These are phyloP conservation scores for Drosophila lacertosa DNA, from an alignment of 1,140 invertebrate species.

Conservation along the genomic window DNA sequence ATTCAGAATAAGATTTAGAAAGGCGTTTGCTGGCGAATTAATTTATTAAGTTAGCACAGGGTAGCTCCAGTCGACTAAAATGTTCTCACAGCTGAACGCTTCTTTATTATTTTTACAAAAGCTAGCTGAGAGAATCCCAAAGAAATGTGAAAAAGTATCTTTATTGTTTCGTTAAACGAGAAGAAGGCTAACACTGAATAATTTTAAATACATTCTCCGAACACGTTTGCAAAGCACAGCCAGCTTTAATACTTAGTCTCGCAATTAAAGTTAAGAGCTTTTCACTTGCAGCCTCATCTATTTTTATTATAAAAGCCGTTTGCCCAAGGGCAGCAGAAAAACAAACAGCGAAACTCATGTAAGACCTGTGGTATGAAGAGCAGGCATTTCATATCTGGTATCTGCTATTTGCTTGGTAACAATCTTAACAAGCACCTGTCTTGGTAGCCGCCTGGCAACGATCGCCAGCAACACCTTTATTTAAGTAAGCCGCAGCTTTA, in stretches of 20 bases:
- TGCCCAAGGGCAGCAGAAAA: conserved; percentile 49
- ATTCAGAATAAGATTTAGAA: too few species aligned
- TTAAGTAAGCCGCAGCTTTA: conserved; percentile 57
- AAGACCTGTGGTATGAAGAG: background rate
- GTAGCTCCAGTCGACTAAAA: background rate
- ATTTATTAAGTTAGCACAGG: background rate
- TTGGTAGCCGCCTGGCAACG: conserved; percentile 16
- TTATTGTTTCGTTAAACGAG: background rate
- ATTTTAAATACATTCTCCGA: background rate
- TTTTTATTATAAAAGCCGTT: conserved; percentile 53
- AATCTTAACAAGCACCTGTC: conserved; percentile 56
- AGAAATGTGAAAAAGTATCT: background rate
- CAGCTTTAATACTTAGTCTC: background rate
- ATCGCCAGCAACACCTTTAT: conserved; percentile 60
- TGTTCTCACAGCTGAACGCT: too few species aligned
- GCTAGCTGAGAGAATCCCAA: conserved; percentile 2
- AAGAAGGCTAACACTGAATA: conserved; percentile 1
- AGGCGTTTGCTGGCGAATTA: too few species aligned
- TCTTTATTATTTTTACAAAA: background rate
- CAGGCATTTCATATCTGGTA: conserved; percentile 17
- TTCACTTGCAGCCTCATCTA: conserved; percentile 28
- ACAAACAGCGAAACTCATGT: conserved; percentile 16
- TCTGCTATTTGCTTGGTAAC: conserved; percentile 11
- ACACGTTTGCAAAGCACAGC: background rate
- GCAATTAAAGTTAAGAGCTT: conserved; percentile 8